These are phyloP conservation scores for Pemphredon lugubris DNA, from an alignment of 2,888 invertebrate genomes.

Conservation along the genomic window DNA sequence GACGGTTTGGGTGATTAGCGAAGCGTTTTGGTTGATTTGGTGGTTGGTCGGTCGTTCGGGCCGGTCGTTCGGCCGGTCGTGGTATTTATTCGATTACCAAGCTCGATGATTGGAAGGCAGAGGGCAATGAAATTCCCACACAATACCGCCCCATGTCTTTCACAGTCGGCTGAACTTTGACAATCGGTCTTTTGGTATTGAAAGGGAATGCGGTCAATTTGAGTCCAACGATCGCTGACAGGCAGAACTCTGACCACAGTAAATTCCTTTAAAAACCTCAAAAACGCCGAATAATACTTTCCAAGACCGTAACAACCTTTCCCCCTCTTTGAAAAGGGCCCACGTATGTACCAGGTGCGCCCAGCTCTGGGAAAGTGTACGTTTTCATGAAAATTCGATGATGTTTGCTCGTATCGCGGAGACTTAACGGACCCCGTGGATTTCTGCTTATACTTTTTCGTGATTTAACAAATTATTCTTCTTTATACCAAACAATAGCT, in stretches of 20 bases:
- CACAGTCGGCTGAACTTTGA: slow-evolving; percentile 49
- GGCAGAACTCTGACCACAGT: slow-evolving; percentile 32
- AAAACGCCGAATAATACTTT: slow-evolving; percentile 50
- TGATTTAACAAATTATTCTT: too few species aligned
- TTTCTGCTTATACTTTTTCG: too few species aligned
- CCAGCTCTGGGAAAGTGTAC: slow-evolving; percentile 1
- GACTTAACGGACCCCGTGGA: too few species aligned
- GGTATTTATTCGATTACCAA: slow-evolving; percentile 45
- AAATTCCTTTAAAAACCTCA: slow-evolving; percentile 46
- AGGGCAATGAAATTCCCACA: slow-evolving; percentile 48
- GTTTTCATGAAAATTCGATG: neutral
- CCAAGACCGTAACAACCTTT: slow-evolving; percentile 44
- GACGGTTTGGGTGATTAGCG: slow-evolving; percentile 24
- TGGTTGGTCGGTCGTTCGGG: neutral
- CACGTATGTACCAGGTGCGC: slow-evolving; percentile 44
- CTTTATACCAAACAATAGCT: too few species aligned
- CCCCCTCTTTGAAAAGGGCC: slow-evolving; percentile 1
- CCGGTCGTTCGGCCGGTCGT: slow-evolving; percentile 8
- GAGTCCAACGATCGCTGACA: slow-evolving; percentile 53
- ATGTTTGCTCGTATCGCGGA: too few species aligned
- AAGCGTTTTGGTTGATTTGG: slow-evolving; percentile 29
- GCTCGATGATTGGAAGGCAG: slow-evolving; percentile 21
- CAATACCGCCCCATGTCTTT: slow-evolving; percentile 55
- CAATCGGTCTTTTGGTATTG: slow-evolving; percentile 41
- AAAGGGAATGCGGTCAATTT: slow-evolving; percentile 54